Conservation (phyloP, 2,888 invertebrate species). For the Adelognathus sp. region DNA sequence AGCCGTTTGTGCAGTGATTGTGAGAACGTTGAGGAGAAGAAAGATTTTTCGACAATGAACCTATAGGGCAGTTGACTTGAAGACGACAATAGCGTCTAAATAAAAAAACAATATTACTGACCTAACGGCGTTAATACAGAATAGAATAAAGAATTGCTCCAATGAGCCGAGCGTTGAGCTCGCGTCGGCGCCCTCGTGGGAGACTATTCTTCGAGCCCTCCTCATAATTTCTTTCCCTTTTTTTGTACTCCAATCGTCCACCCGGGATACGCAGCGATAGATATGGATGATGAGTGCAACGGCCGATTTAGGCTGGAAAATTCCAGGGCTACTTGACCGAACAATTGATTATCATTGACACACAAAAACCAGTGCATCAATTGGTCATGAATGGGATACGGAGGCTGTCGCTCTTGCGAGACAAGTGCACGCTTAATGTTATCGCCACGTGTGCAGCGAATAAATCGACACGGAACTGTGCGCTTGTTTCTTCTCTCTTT, state of each 20-base stretch:
- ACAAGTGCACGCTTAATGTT: background rate
- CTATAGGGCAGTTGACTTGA: no score
- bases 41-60: background rate
- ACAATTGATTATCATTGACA: conserved; percentile 75
- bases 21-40: background rate
- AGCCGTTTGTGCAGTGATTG: no score
- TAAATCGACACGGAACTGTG: background rate
- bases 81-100: background rate
- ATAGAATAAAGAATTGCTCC: background rate
- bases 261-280: background rate
- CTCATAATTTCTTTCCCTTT: background rate
- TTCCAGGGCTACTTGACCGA: conserved; percentile 67
- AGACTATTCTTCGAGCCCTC: conserved; percentile 53
- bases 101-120: background rate
- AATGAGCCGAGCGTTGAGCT: conserved; percentile 67
- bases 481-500: background rate
- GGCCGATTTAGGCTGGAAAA: conserved; percentile 25
- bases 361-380: conserved; percentile 69
- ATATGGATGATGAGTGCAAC: background rate
- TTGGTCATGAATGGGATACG: conserved; percentile 50
- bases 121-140: background rate
- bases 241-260: conserved; percentile 8
- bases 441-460: background rate
- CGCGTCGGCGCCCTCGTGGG: conserved; percentile 50
- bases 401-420: conserved; percentile 48